Conservation (phyloP, 2,888 invertebrate genomes). For the Anthrax anthrax region DNA sequence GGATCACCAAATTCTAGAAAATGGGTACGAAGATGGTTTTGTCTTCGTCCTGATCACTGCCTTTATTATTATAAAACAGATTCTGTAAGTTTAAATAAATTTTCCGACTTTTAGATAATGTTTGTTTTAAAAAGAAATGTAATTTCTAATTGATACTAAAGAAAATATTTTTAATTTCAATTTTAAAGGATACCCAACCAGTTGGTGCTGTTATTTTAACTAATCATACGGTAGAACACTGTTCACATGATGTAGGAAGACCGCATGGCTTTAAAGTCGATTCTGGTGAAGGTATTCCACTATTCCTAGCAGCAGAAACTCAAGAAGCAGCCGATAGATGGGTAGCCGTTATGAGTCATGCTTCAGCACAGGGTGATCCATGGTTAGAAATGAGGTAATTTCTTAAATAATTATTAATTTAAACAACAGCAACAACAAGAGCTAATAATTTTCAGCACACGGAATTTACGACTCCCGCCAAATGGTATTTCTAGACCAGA, state of each 20-base stretch:
- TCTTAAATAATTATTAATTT: too few relatives aligned
- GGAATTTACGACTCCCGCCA: constrained; percentile 69
- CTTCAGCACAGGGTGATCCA: constrained; percentile 54
- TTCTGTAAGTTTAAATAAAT: constrained; percentile 52
- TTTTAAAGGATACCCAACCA: constrained; percentile 62
- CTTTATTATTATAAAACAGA: constrained; percentile 91
- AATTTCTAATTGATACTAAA: neutral
- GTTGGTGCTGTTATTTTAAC: constrained; percentile 78
- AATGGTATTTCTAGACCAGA: constrained; percentile 68
- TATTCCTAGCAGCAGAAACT: constrained; percentile 69
- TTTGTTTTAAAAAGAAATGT: neutral
- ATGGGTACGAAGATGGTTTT: constrained; percentile 87
- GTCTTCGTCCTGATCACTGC: constrained; percentile 80
- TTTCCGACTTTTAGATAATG: too few relatives aligned
- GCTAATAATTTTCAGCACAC: constrained; percentile 44
- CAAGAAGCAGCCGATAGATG: constrained; percentile 59
- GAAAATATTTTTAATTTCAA: neutral
- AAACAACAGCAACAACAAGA: neutral
- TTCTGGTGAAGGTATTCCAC: constrained; percentile 52
- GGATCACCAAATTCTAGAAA: constrained; percentile 40
- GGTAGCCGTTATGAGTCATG: constrained; percentile 63
- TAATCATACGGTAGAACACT: constrained; percentile 58
- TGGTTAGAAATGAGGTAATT: constrained; percentile 47
- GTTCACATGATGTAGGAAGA: constrained; percentile 36
- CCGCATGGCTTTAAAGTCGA: constrained; percentile 56